phyloP scores from a whole-genome alignment of 2,797 vertebrate genomes.

The Sphenopsis melanotis region DNA sequence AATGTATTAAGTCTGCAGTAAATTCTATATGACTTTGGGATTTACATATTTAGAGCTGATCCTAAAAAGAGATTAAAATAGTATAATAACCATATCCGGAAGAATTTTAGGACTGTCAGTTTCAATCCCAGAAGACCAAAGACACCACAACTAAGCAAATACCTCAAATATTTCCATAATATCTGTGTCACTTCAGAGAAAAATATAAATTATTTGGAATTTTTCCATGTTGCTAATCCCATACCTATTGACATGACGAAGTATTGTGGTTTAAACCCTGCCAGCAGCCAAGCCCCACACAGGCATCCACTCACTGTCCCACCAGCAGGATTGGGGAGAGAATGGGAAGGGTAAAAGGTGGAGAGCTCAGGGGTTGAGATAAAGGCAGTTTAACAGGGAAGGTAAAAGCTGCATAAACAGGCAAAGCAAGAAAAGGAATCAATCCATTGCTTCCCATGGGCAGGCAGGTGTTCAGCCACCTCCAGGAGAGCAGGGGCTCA shows the following conservation, averaged over 20 bases:
- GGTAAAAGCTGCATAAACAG: background rate
- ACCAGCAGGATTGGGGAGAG: too few species aligned
- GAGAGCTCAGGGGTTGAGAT: background rate
- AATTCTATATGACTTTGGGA: background rate
- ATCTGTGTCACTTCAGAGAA: background rate
- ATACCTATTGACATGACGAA: background rate
- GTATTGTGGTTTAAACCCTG: background rate
- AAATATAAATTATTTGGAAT: background rate
- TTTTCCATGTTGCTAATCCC: background rate
- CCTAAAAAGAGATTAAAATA: background rate
- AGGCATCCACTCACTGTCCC: fast-evolving
- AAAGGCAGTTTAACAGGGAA: background rate
- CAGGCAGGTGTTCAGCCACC: background rate
- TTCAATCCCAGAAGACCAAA: background rate
- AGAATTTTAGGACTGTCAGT: background rate
- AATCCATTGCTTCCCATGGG: background rate
- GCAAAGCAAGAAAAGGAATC: background rate
- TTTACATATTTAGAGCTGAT: background rate
- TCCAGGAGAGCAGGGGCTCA: background rate
- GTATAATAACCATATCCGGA: background rate
- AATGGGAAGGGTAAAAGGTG: background rate
- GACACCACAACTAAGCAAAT: background rate
- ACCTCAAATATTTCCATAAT: background rate
- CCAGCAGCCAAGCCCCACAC: background rate
- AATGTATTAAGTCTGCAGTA: background rate